A percentile compares a stretch with the other conserved stretches of the same genome.
Conservation (phyloP, 2,888 invertebrate species). For the Digitonthophagus gazella region DNA sequence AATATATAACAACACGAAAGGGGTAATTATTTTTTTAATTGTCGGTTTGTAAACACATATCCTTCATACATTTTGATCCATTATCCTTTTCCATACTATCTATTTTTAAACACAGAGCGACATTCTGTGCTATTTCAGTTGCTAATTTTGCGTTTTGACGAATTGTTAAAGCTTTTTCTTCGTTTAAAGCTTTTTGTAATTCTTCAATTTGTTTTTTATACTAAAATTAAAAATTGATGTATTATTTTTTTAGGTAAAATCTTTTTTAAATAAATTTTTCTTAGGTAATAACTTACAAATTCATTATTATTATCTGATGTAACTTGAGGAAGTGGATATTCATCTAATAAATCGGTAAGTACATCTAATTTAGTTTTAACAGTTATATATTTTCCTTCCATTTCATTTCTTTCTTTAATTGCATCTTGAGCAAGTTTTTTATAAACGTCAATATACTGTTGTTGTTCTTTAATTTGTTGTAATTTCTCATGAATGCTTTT, state of each 20-base stretch:
- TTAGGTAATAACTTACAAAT: neutral
- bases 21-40: neutral
- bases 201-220: conserved; percentile 1
- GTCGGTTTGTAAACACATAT: conserved; percentile 6
- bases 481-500: conserved; percentile 30
- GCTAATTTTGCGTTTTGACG: neutral
- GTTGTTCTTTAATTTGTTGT: conserved; percentile 29
- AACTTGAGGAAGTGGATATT: conserved; percentile 1
- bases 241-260: too few species aligned
- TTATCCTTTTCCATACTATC: neutral
- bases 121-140: conserved; percentile 2
- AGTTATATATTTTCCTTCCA: conserved; percentile 35
- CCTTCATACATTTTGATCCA: conserved; percentile 1
- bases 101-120: neutral
- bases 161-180: neutral
- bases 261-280: neutral
- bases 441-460: conserved; percentile 31
- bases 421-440: conserved; percentile 30
- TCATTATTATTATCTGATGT: neutral
- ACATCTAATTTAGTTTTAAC: conserved; percentile 32
- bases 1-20: neutral
- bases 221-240: conserved; percentile 1
- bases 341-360: conserved; percentile 9
- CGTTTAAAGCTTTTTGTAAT: neutral
- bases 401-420: conserved; percentile 31